Evolutionary conservation across 2,888 invertebrate genomes (phyloP).

Genomic region (Drosophila fungiperda): DNA sequence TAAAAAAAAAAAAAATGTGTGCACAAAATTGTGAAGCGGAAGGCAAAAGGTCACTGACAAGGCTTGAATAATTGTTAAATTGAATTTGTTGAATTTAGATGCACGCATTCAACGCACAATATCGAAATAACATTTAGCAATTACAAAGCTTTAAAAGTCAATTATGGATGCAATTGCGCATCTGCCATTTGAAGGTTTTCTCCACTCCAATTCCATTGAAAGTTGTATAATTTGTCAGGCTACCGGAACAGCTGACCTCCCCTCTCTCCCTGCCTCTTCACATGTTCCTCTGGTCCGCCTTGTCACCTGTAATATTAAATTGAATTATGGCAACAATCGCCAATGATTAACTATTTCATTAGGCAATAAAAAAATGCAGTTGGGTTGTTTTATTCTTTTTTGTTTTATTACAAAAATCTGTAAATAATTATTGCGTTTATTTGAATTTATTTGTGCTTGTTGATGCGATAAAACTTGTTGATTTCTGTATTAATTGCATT

Average conservation of each 20-base stretch:
- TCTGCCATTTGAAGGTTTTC: conserved; percentile 68
- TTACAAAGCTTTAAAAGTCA: conserved; percentile 59
- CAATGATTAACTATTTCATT: conserved; percentile 46
- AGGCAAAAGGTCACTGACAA: conserved; percentile 64
- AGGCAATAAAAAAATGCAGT: conserved; percentile 18
- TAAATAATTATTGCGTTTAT: conserved; percentile 25
- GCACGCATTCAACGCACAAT: conserved; percentile 59
- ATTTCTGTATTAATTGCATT: conserved; percentile 27
- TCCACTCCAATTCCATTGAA: conserved; percentile 46
- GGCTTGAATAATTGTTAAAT: conserved; percentile 58
- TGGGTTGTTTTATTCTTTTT: conserved; percentile 1
- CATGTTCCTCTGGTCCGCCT: conserved; percentile 6
- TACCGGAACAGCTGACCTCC: conserved; percentile 21
- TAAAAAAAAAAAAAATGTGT: conserved; percentile 10
- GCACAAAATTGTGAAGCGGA: conserved; percentile 37
- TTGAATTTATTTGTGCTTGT: conserved; percentile 24
- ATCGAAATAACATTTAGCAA: conserved; percentile 40
- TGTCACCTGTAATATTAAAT: conserved; percentile 15
- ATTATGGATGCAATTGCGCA: conserved; percentile 68
- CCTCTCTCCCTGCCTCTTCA: too few species aligned
- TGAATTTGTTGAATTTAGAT: conserved; percentile 21
- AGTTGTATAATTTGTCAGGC: conserved; percentile 67
- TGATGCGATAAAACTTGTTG: conserved; percentile 38
- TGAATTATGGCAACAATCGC: conserved; percentile 17
- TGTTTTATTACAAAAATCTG: conserved; percentile 8